phyloP scores from a whole-genome alignment of 2,797 vertebrate genomes.

The Morelia viridis region DNA sequence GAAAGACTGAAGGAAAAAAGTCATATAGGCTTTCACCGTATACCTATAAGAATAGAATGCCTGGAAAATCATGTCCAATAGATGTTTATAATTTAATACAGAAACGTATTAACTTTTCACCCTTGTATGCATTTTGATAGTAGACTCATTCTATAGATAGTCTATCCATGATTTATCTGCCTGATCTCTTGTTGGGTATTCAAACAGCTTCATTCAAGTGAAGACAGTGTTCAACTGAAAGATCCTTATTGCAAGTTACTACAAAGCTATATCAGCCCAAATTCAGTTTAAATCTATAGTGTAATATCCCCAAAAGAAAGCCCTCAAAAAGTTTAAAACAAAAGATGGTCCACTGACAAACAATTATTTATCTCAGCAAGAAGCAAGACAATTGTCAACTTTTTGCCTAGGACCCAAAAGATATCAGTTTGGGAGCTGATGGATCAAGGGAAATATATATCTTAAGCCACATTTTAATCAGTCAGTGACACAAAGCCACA shows the following conservation, averaged over 20 bases:
- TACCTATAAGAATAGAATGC: neutral
- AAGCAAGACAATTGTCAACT: neutral
- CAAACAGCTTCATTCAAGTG: neutral
- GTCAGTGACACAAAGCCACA: constrained; percentile 25
- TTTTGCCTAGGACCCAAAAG: neutral
- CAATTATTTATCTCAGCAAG: neutral
- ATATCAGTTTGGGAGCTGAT: constrained; percentile 8
- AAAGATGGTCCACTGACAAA: neutral
- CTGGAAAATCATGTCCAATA: neutral
- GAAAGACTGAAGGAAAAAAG: neutral
- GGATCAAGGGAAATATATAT: constrained; percentile 21
- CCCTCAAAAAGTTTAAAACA: neutral
- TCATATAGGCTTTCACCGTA: neutral
- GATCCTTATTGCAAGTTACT: neutral
- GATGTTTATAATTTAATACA: neutral
- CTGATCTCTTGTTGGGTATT: neutral
- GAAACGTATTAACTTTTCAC: neutral
- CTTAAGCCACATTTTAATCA: constrained; percentile 15
- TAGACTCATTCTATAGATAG: neutral
- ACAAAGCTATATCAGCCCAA: neutral
- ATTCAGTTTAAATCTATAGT: neutral
- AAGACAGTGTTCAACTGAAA: neutral
- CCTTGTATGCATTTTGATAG: neutral
- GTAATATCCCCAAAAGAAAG: neutral
- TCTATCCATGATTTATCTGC: neutral